Conservation (phyloP, 2,888 invertebrate species). For the Melanotus villosus region DNA sequence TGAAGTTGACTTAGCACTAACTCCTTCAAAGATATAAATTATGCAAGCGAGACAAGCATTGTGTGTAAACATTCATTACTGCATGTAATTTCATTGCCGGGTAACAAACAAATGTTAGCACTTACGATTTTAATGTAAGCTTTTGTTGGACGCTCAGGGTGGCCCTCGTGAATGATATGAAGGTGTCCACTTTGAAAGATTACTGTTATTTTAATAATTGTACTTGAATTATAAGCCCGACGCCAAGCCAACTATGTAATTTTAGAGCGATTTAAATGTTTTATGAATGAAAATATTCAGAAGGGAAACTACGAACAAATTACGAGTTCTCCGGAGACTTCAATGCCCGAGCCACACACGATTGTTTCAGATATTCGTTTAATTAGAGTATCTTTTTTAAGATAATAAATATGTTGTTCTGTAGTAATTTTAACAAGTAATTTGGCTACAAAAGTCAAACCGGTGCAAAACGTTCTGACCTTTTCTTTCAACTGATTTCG, state of each 20-base stretch:
- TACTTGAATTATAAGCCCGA: constrained; percentile 17
- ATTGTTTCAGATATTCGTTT: too few relatives aligned
- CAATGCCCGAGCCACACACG: constrained; percentile 17
- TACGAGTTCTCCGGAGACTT: constrained; percentile 3
- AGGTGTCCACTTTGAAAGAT: constrained; percentile 37
- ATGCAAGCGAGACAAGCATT: constrained; percentile 42
- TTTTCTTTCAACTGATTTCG: not conserved
- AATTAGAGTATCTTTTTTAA: too few relatives aligned
- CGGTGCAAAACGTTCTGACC: too few relatives aligned
- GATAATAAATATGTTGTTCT: too few relatives aligned
- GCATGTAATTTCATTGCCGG: constrained; percentile 40
- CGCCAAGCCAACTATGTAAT: constrained; percentile 18
- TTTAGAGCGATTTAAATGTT: constrained; percentile 14
- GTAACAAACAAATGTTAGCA: constrained; percentile 41
- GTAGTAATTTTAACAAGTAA: too few relatives aligned
- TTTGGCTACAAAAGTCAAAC: too few relatives aligned
- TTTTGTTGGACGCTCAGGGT: constrained; percentile 46
- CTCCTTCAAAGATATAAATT: constrained; percentile 25
- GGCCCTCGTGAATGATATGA: constrained; percentile 40
- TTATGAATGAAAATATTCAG: constrained; percentile 7
- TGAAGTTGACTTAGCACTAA: not conserved
- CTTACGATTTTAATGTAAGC: constrained; percentile 43
- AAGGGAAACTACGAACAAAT: not conserved
- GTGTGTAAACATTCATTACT: constrained; percentile 46
- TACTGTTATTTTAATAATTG: constrained; percentile 38